Evolutionary conservation across 2,797 vertebrate species (phyloP), one percentile per base, ranked within the genome.

Genomic region (Petrocephalus schoutedeni): DNA sequence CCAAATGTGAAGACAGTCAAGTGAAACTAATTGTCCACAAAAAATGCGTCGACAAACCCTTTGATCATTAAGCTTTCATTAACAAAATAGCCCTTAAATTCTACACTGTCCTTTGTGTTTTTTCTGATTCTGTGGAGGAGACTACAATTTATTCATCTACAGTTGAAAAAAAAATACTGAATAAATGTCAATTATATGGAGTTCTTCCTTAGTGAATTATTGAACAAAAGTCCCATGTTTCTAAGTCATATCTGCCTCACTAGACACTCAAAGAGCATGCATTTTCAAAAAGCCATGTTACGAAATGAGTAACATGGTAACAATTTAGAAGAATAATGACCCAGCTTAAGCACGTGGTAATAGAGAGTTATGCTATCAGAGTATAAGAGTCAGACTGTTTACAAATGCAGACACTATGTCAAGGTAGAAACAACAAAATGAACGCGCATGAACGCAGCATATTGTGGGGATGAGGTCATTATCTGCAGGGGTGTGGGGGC

Each of bases 41-140:
- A 82, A 82, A 82, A 82, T 41, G 7, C 77, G 49, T 23, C 2
- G 19, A 82, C 36, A 82, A 82, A 82, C 16, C 45, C n/a, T 45
- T n/a, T 80, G 74, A n/a, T 80, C n/a, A 80, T 80, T 80, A 80
- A 41, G 19, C 74, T 80, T 23, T 80, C 41, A 80, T 80, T 32
- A 80, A 49, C 14, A 80, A 51, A 41, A 80, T 45, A 45, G 45
- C 12, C 49, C 19, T 23, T 82, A 51, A 1, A 51, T 51, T 82
- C n/a, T 12, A 51, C 21, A 82, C n/a, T 82, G 36, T 28, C 9
- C 21, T 19, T 45, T 80, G 16, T 80, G 14, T 82, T 45, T 21
- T 83, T 51, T 51, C 49, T 54, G 51, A 21, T 51, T 45, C 80
- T 54, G 49, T 54, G 80, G 49, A 54, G 49, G 80, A 28, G 80